These are phyloP conservation scores for Phyllostomus hastatus DNA, from an alignment of 2,113 vertebrate genomes.

Conservation along the genomic window DNA sequence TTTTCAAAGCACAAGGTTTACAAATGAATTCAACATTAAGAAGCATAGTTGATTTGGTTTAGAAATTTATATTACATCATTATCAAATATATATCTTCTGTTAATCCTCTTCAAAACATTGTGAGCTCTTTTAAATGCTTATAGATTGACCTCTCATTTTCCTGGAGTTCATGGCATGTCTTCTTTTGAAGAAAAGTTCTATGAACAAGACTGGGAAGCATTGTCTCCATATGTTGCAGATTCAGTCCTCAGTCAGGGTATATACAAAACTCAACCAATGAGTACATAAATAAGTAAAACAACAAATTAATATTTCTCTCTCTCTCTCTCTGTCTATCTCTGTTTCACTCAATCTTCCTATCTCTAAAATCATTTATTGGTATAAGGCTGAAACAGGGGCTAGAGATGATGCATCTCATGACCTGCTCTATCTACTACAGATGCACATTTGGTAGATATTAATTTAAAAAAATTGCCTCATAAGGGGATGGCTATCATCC, in stretches of 20 bases:
- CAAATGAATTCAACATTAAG: not conserved
- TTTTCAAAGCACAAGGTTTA: not conserved
- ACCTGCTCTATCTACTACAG: slow-evolving; percentile 21
- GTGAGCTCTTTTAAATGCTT: not conserved
- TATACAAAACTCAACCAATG: no score
- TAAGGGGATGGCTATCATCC: not conserved
- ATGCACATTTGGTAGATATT: slow-evolving; percentile 45
- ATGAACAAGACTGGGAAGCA: not conserved
- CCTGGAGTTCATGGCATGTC: not conserved
- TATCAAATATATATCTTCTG: not conserved
- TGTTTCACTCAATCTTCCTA: no score
- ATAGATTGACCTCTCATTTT: not conserved
- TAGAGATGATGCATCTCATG: not conserved
- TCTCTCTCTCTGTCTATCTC: no score
- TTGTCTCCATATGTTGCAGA: no score
- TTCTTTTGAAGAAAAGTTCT: not conserved
- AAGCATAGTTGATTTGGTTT: not conserved
- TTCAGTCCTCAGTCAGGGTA: no score
- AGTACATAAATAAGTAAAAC: no score
- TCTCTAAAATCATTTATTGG: not conserved
- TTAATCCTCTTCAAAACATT: not conserved
- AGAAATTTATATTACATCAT: not conserved
- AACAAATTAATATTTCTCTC: no score
- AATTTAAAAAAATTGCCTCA: slow-evolving; percentile 14
- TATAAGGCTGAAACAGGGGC: not conserved